Evolutionary conservation across 2,888 invertebrate genomes (phyloP).

Genomic region (Pterostichus niger): DNA sequence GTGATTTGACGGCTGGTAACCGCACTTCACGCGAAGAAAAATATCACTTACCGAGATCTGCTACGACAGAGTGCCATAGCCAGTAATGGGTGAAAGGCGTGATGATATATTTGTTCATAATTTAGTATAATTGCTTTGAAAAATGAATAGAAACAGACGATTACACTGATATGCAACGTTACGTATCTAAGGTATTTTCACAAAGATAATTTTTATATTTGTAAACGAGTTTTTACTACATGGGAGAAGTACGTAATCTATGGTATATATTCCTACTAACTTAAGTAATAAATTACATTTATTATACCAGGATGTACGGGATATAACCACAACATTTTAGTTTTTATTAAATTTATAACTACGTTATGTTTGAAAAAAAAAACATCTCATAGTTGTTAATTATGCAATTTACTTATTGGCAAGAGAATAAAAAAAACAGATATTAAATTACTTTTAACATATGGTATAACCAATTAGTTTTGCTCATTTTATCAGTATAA

Average conservation of each 20-base stretch:
- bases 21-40: no score
- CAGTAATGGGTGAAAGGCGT: no score
- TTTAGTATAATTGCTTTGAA: no score
- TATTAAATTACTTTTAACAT: slow-evolving; percentile 10
- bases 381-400: neutral
- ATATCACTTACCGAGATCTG: no score
- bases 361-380: slow-evolving; percentile 1
- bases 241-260: neutral
- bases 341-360: slow-evolving; percentile 11
- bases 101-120: no score
- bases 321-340: slow-evolving; percentile 2
- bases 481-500: slow-evolving; percentile 5
- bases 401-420: slow-evolving; percentile 3
- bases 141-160: no score
- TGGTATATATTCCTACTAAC: neutral
- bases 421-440: slow-evolving; percentile 18
- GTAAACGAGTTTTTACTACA: slow-evolving; percentile 2
- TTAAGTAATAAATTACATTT: slow-evolving; percentile 15
- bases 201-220: no score
- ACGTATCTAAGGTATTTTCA: no score
- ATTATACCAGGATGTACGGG: slow-evolving; percentile 34
- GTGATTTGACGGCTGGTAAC: no score
- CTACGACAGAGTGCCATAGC: no score
- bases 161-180: no score
- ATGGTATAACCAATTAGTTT: slow-evolving; percentile 4